Evolutionary conservation across 2,888 invertebrate species (phyloP).

Genomic region (Rapana venosa): DNA sequence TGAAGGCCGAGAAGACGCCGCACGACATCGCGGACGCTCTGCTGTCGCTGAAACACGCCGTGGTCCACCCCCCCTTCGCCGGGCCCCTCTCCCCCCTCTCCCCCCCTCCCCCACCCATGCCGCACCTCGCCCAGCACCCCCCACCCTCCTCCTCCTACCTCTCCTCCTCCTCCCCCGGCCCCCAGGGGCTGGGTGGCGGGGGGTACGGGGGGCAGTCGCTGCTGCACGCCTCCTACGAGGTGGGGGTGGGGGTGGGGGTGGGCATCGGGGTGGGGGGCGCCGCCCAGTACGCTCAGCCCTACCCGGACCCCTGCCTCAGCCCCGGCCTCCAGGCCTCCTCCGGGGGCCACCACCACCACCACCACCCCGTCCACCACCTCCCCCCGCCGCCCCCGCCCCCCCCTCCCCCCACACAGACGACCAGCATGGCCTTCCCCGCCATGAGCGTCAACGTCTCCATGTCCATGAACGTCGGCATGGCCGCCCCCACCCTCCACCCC

Average conservation of each 20-base stretch:
- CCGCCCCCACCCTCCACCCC: conserved; percentile 58
- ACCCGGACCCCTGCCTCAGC: conserved; percentile 59
- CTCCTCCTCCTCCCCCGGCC: conserved; percentile 50
- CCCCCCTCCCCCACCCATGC: conserved; percentile 51
- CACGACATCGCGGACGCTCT: conserved; percentile 91
- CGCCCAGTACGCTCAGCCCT: conserved; percentile 56
- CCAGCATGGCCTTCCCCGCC: conserved; percentile 84
- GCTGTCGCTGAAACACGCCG: conserved; percentile 91
- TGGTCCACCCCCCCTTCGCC: conserved; percentile 85
- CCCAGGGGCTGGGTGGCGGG: conserved; percentile 46
- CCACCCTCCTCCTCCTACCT: conserved; percentile 15
- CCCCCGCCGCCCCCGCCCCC: conserved; percentile 56
- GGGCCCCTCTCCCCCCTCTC: conserved; percentile 79
- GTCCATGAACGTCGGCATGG: conserved; percentile 96
- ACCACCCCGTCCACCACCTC: conserved; percentile 49
- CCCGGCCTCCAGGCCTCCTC: conserved; percentile 59
- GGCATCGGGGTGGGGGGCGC: conserved; percentile 18
- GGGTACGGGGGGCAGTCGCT: conserved; percentile 56
- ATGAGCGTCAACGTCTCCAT: conserved; percentile 98
- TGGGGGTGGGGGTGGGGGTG: conserved; percentile 36
- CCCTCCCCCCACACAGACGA: conserved; percentile 45
- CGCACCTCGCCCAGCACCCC: conserved; percentile 59
- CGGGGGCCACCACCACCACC: conserved; percentile 52
- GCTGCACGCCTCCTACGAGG: conserved; percentile 56
- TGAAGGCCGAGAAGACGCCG: conserved; percentile 71